A percentile compares a stretch with the other conserved stretches of the same genome.
These are phyloP conservation scores for Chloroceryle aenea DNA, from an alignment of 2,113 vertebrate species.

Conservation along the genomic window DNA sequence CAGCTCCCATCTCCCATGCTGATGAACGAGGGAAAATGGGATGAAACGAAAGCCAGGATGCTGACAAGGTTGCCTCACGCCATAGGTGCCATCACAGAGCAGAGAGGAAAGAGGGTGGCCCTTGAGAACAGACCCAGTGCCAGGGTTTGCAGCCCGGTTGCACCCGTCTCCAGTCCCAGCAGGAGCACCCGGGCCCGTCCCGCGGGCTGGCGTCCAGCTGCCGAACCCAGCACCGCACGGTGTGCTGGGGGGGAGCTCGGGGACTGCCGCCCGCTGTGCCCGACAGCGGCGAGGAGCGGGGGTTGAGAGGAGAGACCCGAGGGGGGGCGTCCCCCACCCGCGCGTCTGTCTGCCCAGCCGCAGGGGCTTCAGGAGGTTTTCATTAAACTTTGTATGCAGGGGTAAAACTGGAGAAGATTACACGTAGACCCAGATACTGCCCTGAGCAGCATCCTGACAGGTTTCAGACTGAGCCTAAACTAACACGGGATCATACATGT, in stretches of 20 bases:
- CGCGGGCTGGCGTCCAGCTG: fast-evolving
- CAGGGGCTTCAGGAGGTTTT: neutral
- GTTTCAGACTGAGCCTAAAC: neutral
- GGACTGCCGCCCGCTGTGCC: neutral
- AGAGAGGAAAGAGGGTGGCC: neutral
- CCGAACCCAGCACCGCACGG: fast-evolving
- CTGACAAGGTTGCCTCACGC: fast-evolving
- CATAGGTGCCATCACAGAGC: fast-evolving
- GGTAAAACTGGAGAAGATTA: fast-evolving
- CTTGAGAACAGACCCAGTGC: fast-evolving
- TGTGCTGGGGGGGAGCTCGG: fast-evolving
- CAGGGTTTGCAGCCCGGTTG: neutral
- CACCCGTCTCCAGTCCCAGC: too few species aligned
- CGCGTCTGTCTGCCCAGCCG: fast-evolving
- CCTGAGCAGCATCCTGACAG: neutral
- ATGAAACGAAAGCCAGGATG: fast-evolving
- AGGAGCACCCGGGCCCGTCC: neutral
- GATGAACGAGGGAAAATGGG: fast-evolving
- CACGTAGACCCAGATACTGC: neutral
- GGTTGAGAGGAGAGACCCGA: neutral
- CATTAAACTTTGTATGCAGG: neutral
- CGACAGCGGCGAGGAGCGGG: fast-evolving
- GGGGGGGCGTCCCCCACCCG: fast-evolving
- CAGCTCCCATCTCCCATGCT: neutral
- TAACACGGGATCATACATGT: neutral